Conservation (phyloP, 2,113 vertebrate species). For the Vulpes lagopus region DNA sequence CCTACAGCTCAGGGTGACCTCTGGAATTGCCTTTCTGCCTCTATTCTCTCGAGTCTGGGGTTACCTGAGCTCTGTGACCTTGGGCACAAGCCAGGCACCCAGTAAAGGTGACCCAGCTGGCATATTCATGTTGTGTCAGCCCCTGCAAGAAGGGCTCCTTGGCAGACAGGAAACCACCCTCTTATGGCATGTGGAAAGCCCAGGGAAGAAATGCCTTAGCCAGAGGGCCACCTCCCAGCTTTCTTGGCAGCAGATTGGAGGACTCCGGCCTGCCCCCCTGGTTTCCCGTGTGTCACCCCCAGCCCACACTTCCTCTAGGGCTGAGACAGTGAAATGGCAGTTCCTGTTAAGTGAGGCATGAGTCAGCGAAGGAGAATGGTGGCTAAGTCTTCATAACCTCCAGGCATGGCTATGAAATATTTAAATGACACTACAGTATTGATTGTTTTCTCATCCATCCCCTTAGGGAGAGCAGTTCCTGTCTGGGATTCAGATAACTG, state of each 20-base stretch:
- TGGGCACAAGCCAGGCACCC: slow-evolving; percentile 11
- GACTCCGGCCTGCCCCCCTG: not conserved
- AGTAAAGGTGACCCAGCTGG: not conserved
- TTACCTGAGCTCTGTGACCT: slow-evolving; percentile 60
- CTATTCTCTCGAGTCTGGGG: not conserved
- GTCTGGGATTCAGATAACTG: slow-evolving; percentile 41
- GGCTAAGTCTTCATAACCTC: slow-evolving; percentile 66
- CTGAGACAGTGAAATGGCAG: slow-evolving; percentile 7
- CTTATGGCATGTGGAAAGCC: not conserved
- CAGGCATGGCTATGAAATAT: slow-evolving; percentile 73
- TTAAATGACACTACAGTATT: slow-evolving; percentile 51
- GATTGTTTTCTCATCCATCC: not conserved
- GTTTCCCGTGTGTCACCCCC: slow-evolving; percentile 74
- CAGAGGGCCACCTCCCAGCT: not conserved
- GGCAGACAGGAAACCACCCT: slow-evolving; percentile 9
- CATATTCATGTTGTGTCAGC: not conserved
- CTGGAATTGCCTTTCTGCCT: not conserved
- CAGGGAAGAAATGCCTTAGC: not conserved
- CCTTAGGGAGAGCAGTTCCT: slow-evolving; percentile 38
- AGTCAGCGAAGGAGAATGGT: slow-evolving; percentile 62
- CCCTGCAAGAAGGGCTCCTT: not conserved
- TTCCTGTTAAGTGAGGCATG: slow-evolving; percentile 76
- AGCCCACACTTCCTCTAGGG: slow-evolving; percentile 65
- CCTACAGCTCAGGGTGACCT: not conserved
- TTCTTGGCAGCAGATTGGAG: not conserved